phyloP scores from a whole-genome alignment of 1,140 invertebrate genomes.

The Wiebesia pumilae region DNA sequence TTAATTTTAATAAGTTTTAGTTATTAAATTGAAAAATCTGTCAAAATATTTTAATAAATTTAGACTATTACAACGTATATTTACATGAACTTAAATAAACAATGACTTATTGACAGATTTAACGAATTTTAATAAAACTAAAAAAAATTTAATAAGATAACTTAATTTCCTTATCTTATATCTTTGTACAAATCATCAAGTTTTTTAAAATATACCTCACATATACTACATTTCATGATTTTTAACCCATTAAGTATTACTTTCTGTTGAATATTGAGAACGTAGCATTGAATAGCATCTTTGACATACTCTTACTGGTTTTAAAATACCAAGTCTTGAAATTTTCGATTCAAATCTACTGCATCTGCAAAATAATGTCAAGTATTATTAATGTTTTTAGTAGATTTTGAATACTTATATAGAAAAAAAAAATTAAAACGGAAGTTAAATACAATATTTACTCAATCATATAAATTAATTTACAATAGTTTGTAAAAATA shows the following conservation, averaged over 20 bases:
- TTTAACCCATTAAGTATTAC: slow-evolving; percentile 63
- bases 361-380: slow-evolving; percentile 77
- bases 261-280: slow-evolving; percentile 68
- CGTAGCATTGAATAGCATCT: slow-evolving; percentile 81
- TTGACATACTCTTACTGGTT: slow-evolving; percentile 94
- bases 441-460: neutral
- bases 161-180: slow-evolving; percentile 48
- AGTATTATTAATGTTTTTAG: neutral
- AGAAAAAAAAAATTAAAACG: neutral
- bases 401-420: neutral
- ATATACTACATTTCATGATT: slow-evolving; percentile 32
- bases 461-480: neutral
- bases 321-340: slow-evolving; percentile 89
- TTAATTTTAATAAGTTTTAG: neutral
- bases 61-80: slow-evolving; percentile 38
- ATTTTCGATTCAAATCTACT: slow-evolving; percentile 97
- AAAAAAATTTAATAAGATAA: slow-evolving; percentile 29
- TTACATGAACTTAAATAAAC: slow-evolving; percentile 37
- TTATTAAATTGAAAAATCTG: slow-evolving; percentile 29
- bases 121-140: slow-evolving; percentile 21
- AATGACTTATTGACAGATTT: slow-evolving; percentile 33
- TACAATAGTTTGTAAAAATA: neutral
- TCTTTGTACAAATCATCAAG: slow-evolving; percentile 62
- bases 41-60: slow-evolving; percentile 31
- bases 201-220: slow-evolving; percentile 50